Base-by-base conservation (phyloP, 1,140 invertebrate genomes). In the Chionoecetes opilio region DNA sequence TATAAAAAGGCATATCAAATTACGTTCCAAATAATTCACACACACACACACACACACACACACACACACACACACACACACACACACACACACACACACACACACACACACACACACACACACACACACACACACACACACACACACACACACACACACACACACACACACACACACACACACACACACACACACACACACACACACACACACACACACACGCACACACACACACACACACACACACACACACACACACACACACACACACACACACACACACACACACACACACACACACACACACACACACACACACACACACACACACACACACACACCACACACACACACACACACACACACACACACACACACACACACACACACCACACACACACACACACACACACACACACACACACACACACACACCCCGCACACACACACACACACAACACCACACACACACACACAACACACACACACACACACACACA, bases 31-130 rank as follows among this genome's bases (percentile, higher is more conserved):
- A 75, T 75, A 75, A 75, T 75, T 38, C 35, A 90, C 35, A 90
- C n/a, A n/a, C 88, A 46, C 88, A 46, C 88, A 31, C 35, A 89
- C 21, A 38, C 35, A 89, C 87, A 41, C n/a, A 89, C n/a, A 46
- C 87, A 63, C n/a, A 29, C 38, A 46, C 84, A 86, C 84, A 86
- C 84, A 86, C 84, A 86, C 84, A 84, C 82, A 84, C 82, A 84
- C 82, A 84, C 82, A 88, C 31, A 88, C 86, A 88, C 31, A 88
- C 31, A 88, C 86, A 88, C 86, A 88, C 31, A 88, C 86, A 88
- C 86, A 88, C 37, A 88, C 31, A 88, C 86, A 88, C 86, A 88
- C 31, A 88, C 86, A 88, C 31, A 88, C 86, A 88, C 86, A 88
- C 37, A 88, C 86, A 88, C 86, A 88, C 86, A 90, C 17, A 88